Base-by-base conservation (phyloP, 2,113 vertebrate genomes). In the Brachirus orientalis region DNA sequence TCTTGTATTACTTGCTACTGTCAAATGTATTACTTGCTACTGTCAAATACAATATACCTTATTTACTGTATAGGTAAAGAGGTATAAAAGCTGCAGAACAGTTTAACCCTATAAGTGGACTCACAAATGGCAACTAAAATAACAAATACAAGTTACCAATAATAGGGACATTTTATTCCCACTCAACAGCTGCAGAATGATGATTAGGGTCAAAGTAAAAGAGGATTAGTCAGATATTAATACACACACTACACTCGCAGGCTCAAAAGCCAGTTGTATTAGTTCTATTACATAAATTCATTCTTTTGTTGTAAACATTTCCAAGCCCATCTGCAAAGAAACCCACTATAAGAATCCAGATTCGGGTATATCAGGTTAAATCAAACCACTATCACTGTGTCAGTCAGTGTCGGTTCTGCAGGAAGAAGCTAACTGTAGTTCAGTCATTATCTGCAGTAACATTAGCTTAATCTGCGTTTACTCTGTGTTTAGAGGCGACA, bases 211-310 rank as follows among this genome's bases (percentile, higher is more conserved):
- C 76, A 79, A 84, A 73, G 75, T 86, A 28, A 28, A 90, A 91
- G 86, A 91, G 91, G 90, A 90, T 91, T 81, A 90, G 36, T 71
- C 20, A 62, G 75, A 84, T 88, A 91, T 89, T 84, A 89, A 77
- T 69, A 80, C 74, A 75, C 58, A 44, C 66, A 53, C 33, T 63
- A 77, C 73, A 79, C 63, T 48, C 41, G 71, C 28, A 17, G 18
- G 14, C 2, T 18, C 14, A 28, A 57, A 28, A 52, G 10, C 45
- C 40, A 5, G n/a, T 10, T 36, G 13, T 1, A 14, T 7, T 28
- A 28, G 28, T 6, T 28, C 19, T 8, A 4, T 37, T 8, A 47
- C 37, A 54, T 22, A 37, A 19, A 41, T 18, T 1, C 4, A 8
- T 35, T 11, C 37, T 38, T 38, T 38, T 28, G 28, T 28, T 28